Percentiles rank a stretch among this genome's conserved stretches.
Evolutionary conservation across 2,888 invertebrate genomes (phyloP).

Genomic region (Automeris io): DNA sequence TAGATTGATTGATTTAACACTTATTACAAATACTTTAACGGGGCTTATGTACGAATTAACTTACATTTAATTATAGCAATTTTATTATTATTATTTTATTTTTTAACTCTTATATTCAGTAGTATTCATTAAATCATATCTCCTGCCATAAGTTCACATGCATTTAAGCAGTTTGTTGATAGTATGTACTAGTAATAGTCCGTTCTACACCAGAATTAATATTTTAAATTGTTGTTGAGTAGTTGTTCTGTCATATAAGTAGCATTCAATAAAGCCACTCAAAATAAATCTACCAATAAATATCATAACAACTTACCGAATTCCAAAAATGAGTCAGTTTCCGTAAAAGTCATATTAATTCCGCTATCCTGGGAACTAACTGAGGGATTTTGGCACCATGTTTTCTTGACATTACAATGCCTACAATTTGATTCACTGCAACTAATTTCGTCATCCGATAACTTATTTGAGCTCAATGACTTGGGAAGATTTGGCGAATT

Average conservation of each 20-base stretch:
- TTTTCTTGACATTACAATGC: slow-evolving; percentile 72
- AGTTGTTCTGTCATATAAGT: background rate
- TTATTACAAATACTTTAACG: too few species aligned
- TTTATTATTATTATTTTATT: slow-evolving; percentile 37
- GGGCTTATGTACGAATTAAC: too few species aligned
- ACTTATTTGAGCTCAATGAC: slow-evolving; percentile 73
- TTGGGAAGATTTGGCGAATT: slow-evolving; percentile 66
- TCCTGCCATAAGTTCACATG: background rate
- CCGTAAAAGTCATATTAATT: slow-evolving; percentile 84
- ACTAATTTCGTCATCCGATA: slow-evolving; percentile 76
- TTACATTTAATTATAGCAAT: too few species aligned
- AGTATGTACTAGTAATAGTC: background rate
- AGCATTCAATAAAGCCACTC: too few species aligned
- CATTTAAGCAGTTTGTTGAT: background rate
- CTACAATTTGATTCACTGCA: slow-evolving; percentile 63
- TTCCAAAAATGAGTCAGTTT: slow-evolving; percentile 78
- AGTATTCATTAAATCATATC: background rate
- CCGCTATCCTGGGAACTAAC: slow-evolving; percentile 88
- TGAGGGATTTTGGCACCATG: slow-evolving; percentile 81
- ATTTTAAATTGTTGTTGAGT: background rate
- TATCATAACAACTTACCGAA: slow-evolving; percentile 45
- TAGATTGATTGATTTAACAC: too few species aligned
- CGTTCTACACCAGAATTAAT: background rate
- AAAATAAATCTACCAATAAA: background rate
- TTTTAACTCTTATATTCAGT: background rate